Percentiles rank a stretch among this genome's conserved stretches.
These are phyloP conservation scores for Euwallacea fornicatus DNA, from an alignment of 1,140 invertebrate species.

Conservation along the genomic window DNA sequence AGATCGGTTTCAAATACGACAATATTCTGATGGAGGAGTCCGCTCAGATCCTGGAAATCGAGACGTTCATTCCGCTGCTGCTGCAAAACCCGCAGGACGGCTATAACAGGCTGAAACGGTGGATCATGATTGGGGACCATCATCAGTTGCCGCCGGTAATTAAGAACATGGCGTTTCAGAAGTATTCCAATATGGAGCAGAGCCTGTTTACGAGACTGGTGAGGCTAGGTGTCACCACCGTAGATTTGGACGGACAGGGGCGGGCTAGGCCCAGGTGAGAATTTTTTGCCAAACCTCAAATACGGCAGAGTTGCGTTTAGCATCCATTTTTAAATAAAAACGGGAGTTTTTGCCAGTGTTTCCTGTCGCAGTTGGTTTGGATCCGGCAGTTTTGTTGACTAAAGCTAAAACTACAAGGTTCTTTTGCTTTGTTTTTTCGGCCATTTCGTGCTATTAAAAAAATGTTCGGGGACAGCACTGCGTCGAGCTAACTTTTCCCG, in stretches of 20 bases:
- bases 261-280: constrained; percentile 81
- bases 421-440: too few species aligned
- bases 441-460: too few species aligned
- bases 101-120: constrained; percentile 92
- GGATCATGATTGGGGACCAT: constrained; percentile 99
- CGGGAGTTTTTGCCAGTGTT: too few species aligned
- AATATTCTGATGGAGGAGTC: constrained; percentile 99
- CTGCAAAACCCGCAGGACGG: constrained; percentile 98
- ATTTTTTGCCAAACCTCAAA: not conserved
- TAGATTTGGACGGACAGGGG: constrained; percentile 97
- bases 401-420: too few species aligned
- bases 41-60: constrained; percentile 98
- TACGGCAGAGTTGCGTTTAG: too few species aligned
- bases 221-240: constrained; percentile 91
- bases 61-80: constrained; percentile 98
- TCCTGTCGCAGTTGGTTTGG: too few species aligned
- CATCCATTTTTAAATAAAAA: too few species aligned
- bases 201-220: constrained; percentile 97
- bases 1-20: constrained; percentile 95
- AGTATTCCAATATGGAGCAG: constrained; percentile 99
- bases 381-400: too few species aligned
- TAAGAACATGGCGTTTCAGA: constrained; percentile 99
- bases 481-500: too few species aligned
- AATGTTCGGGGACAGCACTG: too few species aligned
- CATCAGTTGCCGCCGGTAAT: constrained; percentile 99